These are phyloP conservation scores for Artemia sinica DNA, from an alignment of 2,888 invertebrate genomes.

Conservation along the genomic window DNA sequence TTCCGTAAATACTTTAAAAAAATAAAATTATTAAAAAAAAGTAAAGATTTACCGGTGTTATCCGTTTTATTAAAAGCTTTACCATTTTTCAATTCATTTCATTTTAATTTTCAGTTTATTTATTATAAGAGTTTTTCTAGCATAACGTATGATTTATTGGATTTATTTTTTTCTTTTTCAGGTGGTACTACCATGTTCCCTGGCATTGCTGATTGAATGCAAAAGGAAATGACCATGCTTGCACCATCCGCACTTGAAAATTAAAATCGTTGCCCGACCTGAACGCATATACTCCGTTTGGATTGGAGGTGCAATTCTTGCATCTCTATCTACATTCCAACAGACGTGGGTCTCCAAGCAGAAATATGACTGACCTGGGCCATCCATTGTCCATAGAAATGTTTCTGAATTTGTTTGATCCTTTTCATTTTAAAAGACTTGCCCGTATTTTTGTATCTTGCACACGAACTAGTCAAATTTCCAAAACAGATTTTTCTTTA, in stretches of 20 bases:
- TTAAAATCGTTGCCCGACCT: constrained; percentile 26
- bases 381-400: constrained; percentile 26
- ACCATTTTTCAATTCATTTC: too few species aligned
- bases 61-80: too few species aligned
- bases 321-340: constrained; percentile 26
- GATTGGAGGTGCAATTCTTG: constrained; percentile 26
- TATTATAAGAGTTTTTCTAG: too few species aligned
- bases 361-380: constrained; percentile 26
- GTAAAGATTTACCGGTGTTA: too few species aligned
- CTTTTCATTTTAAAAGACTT: too few species aligned
- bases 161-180: not conserved
- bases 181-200: constrained; percentile 26
- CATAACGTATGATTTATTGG: too few species aligned
- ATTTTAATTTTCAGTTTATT: too few species aligned
- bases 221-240: constrained; percentile 25
- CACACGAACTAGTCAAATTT: too few species aligned
- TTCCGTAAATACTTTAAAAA: too few species aligned
- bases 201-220: constrained; percentile 26
- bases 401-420: constrained; percentile 19
- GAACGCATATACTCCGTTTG: constrained; percentile 27
- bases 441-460: too few species aligned
- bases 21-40: too few species aligned
- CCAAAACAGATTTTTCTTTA: too few species aligned
- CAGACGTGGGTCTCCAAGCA: constrained; percentile 26
- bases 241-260: constrained; percentile 24